Conservation (phyloP, 2,888 invertebrate genomes). For the Andricus curvator region DNA sequence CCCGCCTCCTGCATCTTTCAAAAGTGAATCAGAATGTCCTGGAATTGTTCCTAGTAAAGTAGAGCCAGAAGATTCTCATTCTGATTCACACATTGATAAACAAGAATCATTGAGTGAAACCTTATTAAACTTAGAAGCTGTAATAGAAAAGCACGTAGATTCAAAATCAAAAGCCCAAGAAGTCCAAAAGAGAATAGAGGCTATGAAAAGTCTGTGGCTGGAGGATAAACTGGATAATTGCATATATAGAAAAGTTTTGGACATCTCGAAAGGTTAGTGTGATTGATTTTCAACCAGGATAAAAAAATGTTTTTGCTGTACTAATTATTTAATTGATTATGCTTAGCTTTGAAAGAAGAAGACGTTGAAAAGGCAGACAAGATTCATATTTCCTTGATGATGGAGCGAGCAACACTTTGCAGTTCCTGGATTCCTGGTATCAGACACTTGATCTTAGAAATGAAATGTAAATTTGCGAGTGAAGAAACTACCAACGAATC, state of each 20-base stretch:
- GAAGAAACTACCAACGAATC: conserved; percentile 35
- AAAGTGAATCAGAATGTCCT: conserved; percentile 9
- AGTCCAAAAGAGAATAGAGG: conserved; percentile 80
- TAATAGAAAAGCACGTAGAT: conserved; percentile 59
- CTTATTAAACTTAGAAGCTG: conserved; percentile 61
- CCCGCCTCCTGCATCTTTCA: not conserved
- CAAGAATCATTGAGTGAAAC: conserved; percentile 60
- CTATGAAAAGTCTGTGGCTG: conserved; percentile 82
- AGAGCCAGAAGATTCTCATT: conserved; percentile 26
- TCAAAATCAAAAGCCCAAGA: conserved; percentile 74
- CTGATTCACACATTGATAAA: conserved; percentile 57
- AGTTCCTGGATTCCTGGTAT: conserved; percentile 83
- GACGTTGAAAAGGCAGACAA: conserved; percentile 80
- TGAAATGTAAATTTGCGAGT: conserved; percentile 58
- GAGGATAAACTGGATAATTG: conserved; percentile 80
- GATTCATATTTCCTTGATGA: conserved; percentile 82
- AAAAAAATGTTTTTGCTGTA: not conserved
- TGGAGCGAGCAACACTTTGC: conserved; percentile 81
- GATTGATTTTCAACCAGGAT: conserved; percentile 7
- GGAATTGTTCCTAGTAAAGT: conserved; percentile 51
- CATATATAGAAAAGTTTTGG: conserved; percentile 79
- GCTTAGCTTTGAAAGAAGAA: conserved; percentile 79
- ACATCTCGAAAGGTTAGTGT: conserved; percentile 80
- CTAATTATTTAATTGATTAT: conserved; percentile 34
- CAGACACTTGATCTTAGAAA: conserved; percentile 80